Evolutionary conservation across 2,888 invertebrate genomes (phyloP).

Genomic region (Oeneis ivallda): DNA sequence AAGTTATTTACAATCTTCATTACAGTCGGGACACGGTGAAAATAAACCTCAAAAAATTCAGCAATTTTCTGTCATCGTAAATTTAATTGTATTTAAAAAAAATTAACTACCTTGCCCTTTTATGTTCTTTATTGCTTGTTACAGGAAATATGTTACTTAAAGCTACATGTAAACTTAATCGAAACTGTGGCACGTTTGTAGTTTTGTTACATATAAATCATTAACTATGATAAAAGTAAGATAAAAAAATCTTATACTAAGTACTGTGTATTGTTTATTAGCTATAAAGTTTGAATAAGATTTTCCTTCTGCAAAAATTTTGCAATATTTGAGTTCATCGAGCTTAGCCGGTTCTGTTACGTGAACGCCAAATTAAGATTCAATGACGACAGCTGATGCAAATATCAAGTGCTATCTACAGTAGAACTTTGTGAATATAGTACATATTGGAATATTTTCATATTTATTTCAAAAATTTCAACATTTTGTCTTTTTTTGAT

Average conservation of each 20-base stretch:
- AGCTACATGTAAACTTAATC: not conserved
- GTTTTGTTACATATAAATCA: no score
- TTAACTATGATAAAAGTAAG: no score
- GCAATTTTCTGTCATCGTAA: constrained; percentile 42
- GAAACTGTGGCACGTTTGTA: no score
- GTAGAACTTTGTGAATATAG: no score
- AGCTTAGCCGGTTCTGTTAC: constrained; percentile 13
- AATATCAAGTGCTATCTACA: not conserved
- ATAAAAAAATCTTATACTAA: not conserved
- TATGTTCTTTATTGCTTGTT: constrained; percentile 24
- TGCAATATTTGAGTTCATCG: not conserved
- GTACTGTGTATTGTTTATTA: not conserved
- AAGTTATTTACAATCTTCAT: constrained; percentile 32
- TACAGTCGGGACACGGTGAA: constrained; percentile 19
- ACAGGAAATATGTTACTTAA: not conserved
- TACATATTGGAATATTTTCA: not conserved
- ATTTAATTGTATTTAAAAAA: constrained; percentile 35
- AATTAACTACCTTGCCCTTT: constrained; percentile 34
- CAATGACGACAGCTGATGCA: constrained; percentile 6
- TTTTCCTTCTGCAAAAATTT: not conserved
- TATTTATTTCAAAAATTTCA: not conserved
- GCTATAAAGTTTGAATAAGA: not conserved
- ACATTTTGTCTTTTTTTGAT: not conserved
- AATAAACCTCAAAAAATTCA: constrained; percentile 38
- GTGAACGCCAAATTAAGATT: constrained; percentile 12